phyloP scores from a whole-genome alignment of 2,888 invertebrate species.

The Zonitis immaculata region DNA sequence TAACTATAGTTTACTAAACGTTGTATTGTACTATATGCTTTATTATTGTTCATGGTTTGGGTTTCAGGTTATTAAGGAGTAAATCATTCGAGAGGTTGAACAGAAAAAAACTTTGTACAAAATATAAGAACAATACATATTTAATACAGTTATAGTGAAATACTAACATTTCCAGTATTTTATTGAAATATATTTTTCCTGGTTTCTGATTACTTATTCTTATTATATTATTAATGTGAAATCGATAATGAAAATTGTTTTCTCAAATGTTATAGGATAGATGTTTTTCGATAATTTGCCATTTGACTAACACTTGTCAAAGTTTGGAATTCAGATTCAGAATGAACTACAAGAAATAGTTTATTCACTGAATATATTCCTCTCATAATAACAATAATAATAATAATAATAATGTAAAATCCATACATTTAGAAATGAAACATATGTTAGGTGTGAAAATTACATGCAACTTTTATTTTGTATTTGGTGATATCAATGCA shows the following conservation, averaged over 20 bases:
- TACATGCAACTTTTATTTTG: not conserved
- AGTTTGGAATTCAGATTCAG: not conserved
- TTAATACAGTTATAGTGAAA: not conserved
- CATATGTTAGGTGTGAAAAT: not conserved
- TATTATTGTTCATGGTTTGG: constrained; percentile 1
- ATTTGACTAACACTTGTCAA: not conserved
- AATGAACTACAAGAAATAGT: not conserved
- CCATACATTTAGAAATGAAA: not conserved
- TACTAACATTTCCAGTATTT: too few species aligned
- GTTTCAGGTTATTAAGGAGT: not conserved
- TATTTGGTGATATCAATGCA: not conserved
- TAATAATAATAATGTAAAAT: too few species aligned
- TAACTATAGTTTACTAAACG: constrained; percentile 17
- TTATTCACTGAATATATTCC: not conserved
- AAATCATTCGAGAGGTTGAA: not conserved
- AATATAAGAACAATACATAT: too few species aligned
- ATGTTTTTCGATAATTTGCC: not conserved
- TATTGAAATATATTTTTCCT: too few species aligned
- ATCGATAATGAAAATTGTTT: too few species aligned
- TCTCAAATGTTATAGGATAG: not conserved
- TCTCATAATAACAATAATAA: too few species aligned
- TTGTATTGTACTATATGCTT: not conserved
- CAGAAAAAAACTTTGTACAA: not conserved
- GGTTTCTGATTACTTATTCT: too few species aligned
- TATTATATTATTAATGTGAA: too few species aligned